Base-by-base conservation (phyloP, 2,113 vertebrate genomes). In the Cyprinodon brontotheroides region DNA sequence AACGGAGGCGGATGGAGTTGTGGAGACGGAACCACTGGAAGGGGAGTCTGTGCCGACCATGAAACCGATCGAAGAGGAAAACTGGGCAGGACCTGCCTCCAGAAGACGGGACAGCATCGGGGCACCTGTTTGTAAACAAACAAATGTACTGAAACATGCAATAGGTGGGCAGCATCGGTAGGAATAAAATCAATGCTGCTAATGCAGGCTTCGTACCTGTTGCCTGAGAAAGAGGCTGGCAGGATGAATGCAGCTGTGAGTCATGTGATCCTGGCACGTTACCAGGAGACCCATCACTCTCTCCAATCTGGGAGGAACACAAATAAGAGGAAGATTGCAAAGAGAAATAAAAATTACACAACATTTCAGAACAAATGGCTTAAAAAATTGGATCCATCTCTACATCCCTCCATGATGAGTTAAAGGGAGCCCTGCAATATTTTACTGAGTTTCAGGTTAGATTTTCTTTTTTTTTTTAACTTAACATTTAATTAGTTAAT, bases 71-170 rank as follows among this genome's bases (percentile, higher is more conserved):
- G 96, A 94, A 88, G 96, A 91, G 84, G 95, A 95, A 91, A 98
- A 97, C 93, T 97, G 96, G 88, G 95, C 81, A 89, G 96, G 96
- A 79, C 97, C 95, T 89, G 96, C 96, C 94, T 98, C 97, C 95
- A 99, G 93, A 93, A 99, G 97, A 94, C 97, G 96, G 89, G 97
- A 99, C 94, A 98, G 93, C 93, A 97, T 98, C 80, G 97, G 97
- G 91, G 97, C 96, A 95, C 97, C 97, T 98, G 95, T 72, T 72
- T 64, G 53, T n/a, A 65, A 8, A 41, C 50, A 72, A 3, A 14
- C 68, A 82, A 0, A 64, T 22, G 0, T 29, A 63, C 65, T 61
- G 40, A 74, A 70, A 66, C 65, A 75, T 14, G n/a, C 50, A n/a
- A 8, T n/a, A n/a, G 10, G 2, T n/a, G n/a, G 50, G 50, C 17